phyloP scores from a whole-genome alignment of 2,113 vertebrate species.

The Machaerirhynchus nigripectus region DNA sequence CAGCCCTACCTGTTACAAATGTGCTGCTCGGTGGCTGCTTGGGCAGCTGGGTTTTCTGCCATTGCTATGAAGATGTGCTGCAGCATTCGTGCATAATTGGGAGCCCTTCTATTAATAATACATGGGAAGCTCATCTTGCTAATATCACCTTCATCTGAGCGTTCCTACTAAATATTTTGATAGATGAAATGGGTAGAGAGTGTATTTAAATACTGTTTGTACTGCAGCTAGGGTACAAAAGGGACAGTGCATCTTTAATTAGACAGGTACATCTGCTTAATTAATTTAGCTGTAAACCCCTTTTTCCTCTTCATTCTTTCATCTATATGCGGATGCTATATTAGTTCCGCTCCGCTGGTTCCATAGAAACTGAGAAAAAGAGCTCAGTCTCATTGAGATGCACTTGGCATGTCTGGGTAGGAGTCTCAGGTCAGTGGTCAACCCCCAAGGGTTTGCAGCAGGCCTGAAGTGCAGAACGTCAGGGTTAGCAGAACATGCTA shows the following conservation, averaged over 20 bases:
- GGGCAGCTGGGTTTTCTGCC: slow-evolving; percentile 31
- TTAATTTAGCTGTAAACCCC: slow-evolving; percentile 87
- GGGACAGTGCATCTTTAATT: slow-evolving; percentile 66
- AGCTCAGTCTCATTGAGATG: slow-evolving; percentile 77
- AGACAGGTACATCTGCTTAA: slow-evolving; percentile 79
- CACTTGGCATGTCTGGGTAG: slow-evolving; percentile 50
- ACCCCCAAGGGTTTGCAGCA: slow-evolving; percentile 64
- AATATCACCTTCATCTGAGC: slow-evolving; percentile 66
- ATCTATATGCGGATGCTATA: slow-evolving; percentile 71
- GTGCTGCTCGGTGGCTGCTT: not conserved
- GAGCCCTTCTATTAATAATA: slow-evolving; percentile 68
- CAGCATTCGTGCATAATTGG: slow-evolving; percentile 57
- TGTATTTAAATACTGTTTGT: slow-evolving; percentile 72
- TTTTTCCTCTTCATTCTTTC: slow-evolving; percentile 60
- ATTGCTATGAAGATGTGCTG: slow-evolving; percentile 27
- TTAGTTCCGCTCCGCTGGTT: slow-evolving; percentile 80
- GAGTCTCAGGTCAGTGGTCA: slow-evolving; percentile 80
- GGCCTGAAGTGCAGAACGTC: slow-evolving; percentile 65
- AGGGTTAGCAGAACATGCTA: slow-evolving; percentile 82
- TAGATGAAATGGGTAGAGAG: slow-evolving; percentile 60
- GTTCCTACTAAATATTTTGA: slow-evolving; percentile 69
- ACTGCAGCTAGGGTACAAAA: slow-evolving; percentile 57
- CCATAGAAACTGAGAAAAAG: slow-evolving; percentile 66
- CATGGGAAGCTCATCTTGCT: slow-evolving; percentile 69
- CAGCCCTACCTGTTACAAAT: slow-evolving; percentile 23